Conservation (phyloP, 2,888 invertebrate species). For the Candidula unifasciata region DNA sequence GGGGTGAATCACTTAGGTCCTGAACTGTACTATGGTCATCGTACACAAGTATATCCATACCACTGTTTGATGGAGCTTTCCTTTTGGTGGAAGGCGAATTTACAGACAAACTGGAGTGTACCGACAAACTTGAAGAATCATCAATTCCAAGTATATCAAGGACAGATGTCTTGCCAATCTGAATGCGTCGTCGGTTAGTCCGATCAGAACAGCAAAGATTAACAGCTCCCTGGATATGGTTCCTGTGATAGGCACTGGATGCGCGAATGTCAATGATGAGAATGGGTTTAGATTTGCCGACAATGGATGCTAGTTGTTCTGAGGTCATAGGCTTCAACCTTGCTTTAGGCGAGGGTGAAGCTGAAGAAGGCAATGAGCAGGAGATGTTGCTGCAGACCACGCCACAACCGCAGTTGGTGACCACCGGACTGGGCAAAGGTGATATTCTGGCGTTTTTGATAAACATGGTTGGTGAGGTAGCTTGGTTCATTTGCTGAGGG, state of each 20-base stretch:
- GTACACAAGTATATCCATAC: slow-evolving; percentile 83
- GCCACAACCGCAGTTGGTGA: slow-evolving; percentile 49
- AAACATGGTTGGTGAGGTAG: slow-evolving; percentile 46
- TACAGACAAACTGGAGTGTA: neutral
- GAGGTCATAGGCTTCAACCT: slow-evolving; percentile 62
- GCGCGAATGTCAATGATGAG: slow-evolving; percentile 84
- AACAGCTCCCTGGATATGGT: slow-evolving; percentile 83
- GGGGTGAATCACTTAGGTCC: slow-evolving; percentile 31
- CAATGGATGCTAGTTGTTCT: slow-evolving; percentile 63
- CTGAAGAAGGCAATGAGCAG: slow-evolving; percentile 41
- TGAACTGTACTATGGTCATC: slow-evolving; percentile 82
- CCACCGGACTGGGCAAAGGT: slow-evolving; percentile 53
- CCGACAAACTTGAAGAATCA: slow-evolving; percentile 72
- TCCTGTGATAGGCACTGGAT: slow-evolving; percentile 85
- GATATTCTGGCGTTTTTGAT: slow-evolving; percentile 43
- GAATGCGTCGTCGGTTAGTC: slow-evolving; percentile 84
- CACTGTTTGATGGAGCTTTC: slow-evolving; percentile 82
- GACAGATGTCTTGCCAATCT: slow-evolving; percentile 83
- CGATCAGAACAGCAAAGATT: slow-evolving; percentile 86
- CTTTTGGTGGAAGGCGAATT: slow-evolving; percentile 72
- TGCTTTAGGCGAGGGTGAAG: slow-evolving; percentile 46
- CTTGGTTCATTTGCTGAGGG: slow-evolving; percentile 13
- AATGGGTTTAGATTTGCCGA: slow-evolving; percentile 64
- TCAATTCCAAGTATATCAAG: slow-evolving; percentile 84
- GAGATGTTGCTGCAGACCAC: slow-evolving; percentile 44